phyloP scores from a whole-genome alignment of 2,888 invertebrate genomes.

The Acanthosepion lycidas region DNA sequence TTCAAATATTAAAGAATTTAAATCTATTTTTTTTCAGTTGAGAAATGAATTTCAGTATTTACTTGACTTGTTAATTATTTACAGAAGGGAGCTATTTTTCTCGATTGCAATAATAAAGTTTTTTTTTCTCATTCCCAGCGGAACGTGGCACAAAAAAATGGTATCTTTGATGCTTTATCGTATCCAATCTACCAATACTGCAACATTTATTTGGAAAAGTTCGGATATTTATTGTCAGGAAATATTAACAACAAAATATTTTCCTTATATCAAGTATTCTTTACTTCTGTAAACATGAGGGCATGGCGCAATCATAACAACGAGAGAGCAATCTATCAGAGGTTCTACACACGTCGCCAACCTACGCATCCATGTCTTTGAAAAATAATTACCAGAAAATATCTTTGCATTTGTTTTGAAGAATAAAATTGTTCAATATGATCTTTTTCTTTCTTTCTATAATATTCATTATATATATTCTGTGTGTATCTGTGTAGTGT shows the following conservation, averaged over 20 bases:
- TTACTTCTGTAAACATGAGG: background rate
- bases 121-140: background rate
- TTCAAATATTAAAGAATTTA: background rate
- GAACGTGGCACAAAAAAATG: background rate
- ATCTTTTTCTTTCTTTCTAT: no score
- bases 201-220: slow-evolving; percentile 16
- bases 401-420: no score
- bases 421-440: no score
- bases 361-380: no score
- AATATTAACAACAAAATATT: slow-evolving; percentile 25
- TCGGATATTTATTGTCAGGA: slow-evolving; percentile 11
- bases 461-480: no score
- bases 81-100: background rate
- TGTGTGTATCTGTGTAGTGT: no score
- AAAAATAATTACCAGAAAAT: no score
- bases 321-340: no score
- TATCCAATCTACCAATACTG: background rate
- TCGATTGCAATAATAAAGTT: background rate
- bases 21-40: background rate
- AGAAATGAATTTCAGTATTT: background rate
- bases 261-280: background rate
- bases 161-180: background rate
- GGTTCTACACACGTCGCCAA: background rate
- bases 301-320: background rate
- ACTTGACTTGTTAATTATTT: background rate